A percentile compares a stretch with the other conserved stretches of the same genome.
Conservation (phyloP, 2,113 vertebrate genomes). For the Daphoenositta chrysoptera region DNA sequence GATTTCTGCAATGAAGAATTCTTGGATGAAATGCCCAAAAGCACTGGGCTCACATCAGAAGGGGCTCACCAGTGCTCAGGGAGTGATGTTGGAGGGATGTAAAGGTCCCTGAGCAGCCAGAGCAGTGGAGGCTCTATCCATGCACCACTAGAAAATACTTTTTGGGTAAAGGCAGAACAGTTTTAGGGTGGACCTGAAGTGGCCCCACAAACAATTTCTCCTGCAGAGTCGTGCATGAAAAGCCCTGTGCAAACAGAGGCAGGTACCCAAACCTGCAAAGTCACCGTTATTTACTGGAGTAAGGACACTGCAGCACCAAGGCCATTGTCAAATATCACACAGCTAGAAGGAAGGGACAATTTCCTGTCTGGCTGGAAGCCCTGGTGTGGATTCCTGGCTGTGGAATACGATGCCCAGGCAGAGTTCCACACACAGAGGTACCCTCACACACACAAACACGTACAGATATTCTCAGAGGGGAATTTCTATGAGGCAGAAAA, state of each 20-base stretch:
- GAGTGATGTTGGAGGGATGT: background rate
- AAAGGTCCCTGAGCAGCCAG: background rate
- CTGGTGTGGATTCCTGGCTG: background rate
- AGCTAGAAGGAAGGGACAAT: background rate
- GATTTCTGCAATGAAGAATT: rapidly evolving
- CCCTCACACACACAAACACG: background rate
- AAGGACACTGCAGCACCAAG: background rate
- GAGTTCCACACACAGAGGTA: background rate
- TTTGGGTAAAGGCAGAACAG: background rate
- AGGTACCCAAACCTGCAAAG: background rate
- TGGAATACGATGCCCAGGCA: background rate
- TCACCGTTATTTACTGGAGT: background rate
- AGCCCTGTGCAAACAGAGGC: background rate
- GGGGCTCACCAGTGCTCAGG: background rate
- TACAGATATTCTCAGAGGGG: background rate
- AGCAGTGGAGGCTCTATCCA: background rate
- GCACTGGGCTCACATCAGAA: background rate
- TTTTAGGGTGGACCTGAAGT: background rate
- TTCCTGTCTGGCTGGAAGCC: background rate
- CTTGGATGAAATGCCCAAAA: background rate
- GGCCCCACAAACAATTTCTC: background rate
- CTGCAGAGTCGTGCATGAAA: background rate
- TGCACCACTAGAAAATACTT: background rate
- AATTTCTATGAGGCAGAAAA: background rate
- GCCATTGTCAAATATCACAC: background rate